phyloP scores from a whole-genome alignment of 2,888 invertebrate species.

The Heteromurus nitidus region DNA sequence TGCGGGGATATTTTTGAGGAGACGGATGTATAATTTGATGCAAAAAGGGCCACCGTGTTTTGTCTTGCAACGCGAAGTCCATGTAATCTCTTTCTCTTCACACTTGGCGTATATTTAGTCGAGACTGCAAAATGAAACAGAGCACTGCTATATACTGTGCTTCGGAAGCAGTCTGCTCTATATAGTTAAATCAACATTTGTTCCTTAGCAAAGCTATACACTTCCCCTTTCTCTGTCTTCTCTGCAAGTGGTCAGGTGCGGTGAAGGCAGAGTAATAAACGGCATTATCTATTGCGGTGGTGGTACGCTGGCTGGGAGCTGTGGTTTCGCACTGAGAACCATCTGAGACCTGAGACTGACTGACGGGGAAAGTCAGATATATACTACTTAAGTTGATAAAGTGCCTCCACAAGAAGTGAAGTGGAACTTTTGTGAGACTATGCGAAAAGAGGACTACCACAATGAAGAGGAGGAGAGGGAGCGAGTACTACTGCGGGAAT shows the following conservation, averaged over 20 bases:
- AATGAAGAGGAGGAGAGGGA: slow-evolving; percentile 17
- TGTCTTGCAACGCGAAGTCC: no score
- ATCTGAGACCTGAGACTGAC: neutral
- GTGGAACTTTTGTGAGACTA: neutral
- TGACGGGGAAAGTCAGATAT: neutral
- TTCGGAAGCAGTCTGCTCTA: no score
- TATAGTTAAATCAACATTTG: no score
- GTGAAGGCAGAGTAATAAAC: neutral
- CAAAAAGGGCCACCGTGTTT: no score
- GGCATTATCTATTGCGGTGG: slow-evolving; percentile 2
- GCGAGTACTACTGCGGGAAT: slow-evolving; percentile 49
- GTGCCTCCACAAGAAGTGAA: neutral
- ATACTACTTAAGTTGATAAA: neutral
- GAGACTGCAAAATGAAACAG: no score
- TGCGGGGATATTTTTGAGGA: no score
- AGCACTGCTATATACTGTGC: no score
- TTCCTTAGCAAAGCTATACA: no score
- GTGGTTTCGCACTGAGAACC: neutral
- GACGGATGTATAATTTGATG: no score
- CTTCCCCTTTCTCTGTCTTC: no score
- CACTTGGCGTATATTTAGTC: no score
- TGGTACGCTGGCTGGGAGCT: neutral
- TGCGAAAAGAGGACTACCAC: neutral
- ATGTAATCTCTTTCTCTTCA: no score
- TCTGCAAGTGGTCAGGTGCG: neutral